Conservation (phyloP, 1,140 invertebrate genomes). For the Bombus turneri region DNA sequence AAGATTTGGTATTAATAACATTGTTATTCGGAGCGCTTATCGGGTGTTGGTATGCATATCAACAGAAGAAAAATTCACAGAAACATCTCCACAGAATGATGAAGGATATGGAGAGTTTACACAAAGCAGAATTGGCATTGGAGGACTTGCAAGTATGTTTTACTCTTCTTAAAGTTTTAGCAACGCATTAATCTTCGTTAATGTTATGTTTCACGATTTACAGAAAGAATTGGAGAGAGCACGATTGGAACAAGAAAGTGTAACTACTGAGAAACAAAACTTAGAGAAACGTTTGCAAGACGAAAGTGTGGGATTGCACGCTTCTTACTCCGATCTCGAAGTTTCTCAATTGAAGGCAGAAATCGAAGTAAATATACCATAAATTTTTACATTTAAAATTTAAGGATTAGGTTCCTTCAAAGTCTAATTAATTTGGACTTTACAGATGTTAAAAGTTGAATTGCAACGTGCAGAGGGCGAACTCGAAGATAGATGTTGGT, state of each 20-base stretch:
- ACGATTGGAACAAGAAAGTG: conserved; percentile 88
- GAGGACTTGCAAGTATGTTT: conserved; percentile 89
- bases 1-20: conserved; percentile 93
- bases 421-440: conserved; percentile 50
- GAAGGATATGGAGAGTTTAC: conserved; percentile 95
- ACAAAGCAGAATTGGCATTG: conserved; percentile 93
- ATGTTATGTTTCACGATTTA: conserved; percentile 46
- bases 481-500: conserved; percentile 93
- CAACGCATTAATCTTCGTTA: neutral
- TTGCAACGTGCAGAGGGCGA: conserved; percentile 93
- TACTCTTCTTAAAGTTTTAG: neutral
- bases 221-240: conserved; percentile 85
- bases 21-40: conserved; percentile 91
- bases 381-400: neutral
- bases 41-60: conserved; percentile 95
- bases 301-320: conserved; percentile 86
- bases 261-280: conserved; percentile 91
- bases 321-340: conserved; percentile 91
- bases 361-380: conserved; percentile 86
- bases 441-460: conserved; percentile 90
- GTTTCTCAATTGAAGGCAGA: conserved; percentile 91
- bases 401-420: neutral
- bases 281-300: conserved; percentile 89
- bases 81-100: conserved; percentile 94
- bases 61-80: conserved; percentile 93